Evolutionary conservation across 2,797 vertebrate species (phyloP).

Genomic region (Zenarchopterus dispar): DNA sequence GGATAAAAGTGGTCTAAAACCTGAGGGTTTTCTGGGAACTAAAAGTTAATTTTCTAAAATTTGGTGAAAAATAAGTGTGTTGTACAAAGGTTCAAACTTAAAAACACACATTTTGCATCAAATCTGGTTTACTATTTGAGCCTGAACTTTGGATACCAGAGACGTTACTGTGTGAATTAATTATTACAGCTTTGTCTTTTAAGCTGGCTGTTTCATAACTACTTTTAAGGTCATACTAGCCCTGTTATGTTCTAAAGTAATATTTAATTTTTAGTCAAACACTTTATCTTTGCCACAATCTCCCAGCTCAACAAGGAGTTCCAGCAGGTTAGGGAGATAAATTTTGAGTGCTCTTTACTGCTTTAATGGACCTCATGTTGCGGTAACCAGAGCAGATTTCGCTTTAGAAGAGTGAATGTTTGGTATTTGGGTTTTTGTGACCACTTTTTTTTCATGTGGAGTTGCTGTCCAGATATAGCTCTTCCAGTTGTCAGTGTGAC

Average conservation of each 20-base stretch:
- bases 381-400: conserved; percentile 19
- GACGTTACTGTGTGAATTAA: neutral
- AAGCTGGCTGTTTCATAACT: neutral
- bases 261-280: no score
- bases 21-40: no score
- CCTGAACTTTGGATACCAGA: conserved; percentile 13
- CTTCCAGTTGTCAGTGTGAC: conserved; percentile 70
- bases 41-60: no score
- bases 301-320: neutral
- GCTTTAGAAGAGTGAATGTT: conserved; percentile 30
- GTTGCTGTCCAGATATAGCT: conserved; percentile 63
- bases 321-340: neutral
- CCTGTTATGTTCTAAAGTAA: no score
- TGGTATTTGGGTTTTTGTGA: conserved; percentile 49
- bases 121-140: neutral
- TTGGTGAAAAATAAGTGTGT: no score
- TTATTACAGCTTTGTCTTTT: conserved; percentile 19
- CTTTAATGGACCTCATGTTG: neutral
- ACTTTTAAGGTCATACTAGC: conserved; percentile 11
- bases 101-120: no score
- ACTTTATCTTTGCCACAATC: neutral
- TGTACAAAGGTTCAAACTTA: no score
- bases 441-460: conserved; percentile 57
- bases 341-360: neutral
- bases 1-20: no score